Conservation (phyloP, 2,113 vertebrate species). For the Sclerurus mexicanus region DNA sequence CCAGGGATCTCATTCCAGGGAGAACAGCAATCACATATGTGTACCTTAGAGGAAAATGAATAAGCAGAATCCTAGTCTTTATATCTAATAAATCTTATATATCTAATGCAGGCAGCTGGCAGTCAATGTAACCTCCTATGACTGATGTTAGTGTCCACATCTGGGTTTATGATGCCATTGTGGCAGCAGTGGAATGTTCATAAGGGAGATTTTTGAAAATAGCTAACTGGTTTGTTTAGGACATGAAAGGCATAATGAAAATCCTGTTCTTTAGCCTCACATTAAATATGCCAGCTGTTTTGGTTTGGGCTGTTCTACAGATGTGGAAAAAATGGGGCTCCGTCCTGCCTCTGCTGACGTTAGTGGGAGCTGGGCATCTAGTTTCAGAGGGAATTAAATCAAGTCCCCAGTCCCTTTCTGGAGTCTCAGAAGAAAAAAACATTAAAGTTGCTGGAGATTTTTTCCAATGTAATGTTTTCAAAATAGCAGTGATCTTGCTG, state of each 20-base stretch:
- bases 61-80: background rate
- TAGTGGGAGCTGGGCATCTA: background rate
- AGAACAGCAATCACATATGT: background rate
- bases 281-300: background rate
- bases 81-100: background rate
- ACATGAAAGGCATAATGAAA: background rate
- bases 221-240: background rate
- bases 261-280: background rate
- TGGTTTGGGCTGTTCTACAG: background rate
- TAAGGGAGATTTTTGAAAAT: background rate
- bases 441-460: background rate
- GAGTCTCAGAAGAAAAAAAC: background rate
- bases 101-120: background rate
- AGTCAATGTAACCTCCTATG: background rate
- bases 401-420: background rate
- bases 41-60: background rate
- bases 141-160: background rate
- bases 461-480: background rate
- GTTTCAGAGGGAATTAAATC: background rate
- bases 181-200: background rate
- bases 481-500: background rate
- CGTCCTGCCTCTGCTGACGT: background rate
- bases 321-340: background rate
- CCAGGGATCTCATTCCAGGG: background rate
- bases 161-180: background rate